Conservation (phyloP, 2,888 invertebrate genomes). For the Hydrotaea diabolus region DNA sequence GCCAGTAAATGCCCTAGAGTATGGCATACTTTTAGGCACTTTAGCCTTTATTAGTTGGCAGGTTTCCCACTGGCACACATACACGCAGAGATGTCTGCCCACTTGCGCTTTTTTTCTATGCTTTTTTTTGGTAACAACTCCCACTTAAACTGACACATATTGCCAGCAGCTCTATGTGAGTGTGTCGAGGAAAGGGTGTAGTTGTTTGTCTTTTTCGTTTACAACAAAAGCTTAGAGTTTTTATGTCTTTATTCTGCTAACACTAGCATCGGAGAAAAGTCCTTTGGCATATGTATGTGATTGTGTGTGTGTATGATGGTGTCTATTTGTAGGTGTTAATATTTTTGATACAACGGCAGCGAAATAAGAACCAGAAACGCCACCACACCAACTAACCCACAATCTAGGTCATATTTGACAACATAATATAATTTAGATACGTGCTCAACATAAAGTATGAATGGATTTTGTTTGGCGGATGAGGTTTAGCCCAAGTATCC, state of each 20-base stretch:
- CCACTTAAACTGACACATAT: no score
- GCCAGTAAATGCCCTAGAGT: not conserved
- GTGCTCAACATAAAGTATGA: not conserved
- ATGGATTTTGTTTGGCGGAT: not conserved
- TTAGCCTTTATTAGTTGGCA: not conserved
- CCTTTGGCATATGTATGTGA: no score
- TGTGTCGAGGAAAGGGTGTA: no score
- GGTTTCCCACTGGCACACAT: not conserved
- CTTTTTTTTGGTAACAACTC: no score
- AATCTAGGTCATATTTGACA: constrained; percentile 13
- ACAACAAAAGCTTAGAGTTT: not conserved
- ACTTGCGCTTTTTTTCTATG: not conserved
- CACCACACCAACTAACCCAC: not conserved
- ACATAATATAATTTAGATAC: constrained; percentile 9
- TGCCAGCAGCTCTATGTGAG: no score
- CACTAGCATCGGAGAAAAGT: not conserved
- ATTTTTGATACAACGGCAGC: not conserved
- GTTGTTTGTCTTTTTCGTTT: no score
- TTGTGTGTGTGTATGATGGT: not conserved
- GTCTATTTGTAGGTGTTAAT: not conserved
- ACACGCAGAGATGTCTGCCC: not conserved
- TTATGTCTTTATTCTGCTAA: not conserved
- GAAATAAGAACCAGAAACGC: not conserved
- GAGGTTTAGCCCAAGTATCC: no score
- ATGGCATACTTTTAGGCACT: constrained; percentile 5